Evolutionary conservation across 2,113 vertebrate genomes (phyloP).

Genomic region (Etheostoma spectabile): DNA sequence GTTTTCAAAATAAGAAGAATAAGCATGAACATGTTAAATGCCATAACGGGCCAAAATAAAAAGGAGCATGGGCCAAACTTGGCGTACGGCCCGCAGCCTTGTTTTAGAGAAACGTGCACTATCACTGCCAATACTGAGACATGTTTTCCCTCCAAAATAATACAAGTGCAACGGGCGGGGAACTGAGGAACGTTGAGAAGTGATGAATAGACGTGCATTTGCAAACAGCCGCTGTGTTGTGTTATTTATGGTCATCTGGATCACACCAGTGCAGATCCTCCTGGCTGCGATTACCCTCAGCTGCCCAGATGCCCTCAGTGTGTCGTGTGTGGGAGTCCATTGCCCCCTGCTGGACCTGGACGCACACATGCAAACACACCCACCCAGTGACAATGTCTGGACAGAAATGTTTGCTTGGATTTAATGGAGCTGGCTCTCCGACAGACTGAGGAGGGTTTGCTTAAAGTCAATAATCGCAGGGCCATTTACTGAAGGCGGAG

Average conservation of each 20-base stretch:
- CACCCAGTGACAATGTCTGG: slow-evolving; percentile 3
- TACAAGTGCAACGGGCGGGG: background rate
- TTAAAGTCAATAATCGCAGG: slow-evolving; percentile 36
- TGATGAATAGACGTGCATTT: background rate
- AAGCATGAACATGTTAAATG: too few relatives aligned
- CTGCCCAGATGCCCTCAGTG: slow-evolving; percentile 42
- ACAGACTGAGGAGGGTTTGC: slow-evolving; percentile 15
- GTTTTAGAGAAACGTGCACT: background rate
- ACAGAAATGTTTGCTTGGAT: slow-evolving; percentile 38
- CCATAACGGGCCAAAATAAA: too few relatives aligned
- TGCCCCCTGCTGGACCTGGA: slow-evolving; percentile 77
- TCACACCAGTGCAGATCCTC: slow-evolving; percentile 28
- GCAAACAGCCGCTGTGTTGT: background rate
- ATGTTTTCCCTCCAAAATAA: slow-evolving; percentile 32
- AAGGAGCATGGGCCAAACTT: too few relatives aligned
- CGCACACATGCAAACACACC: slow-evolving; percentile 36
- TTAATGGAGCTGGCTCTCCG: slow-evolving; percentile 15
- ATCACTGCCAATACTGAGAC: background rate
- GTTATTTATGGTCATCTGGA: slow-evolving; percentile 41
- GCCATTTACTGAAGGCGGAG: slow-evolving; percentile 1
- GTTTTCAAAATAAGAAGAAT: too few relatives aligned
- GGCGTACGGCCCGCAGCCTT: too few relatives aligned
- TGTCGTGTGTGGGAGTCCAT: slow-evolving; percentile 36
- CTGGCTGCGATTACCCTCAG: slow-evolving; percentile 30
- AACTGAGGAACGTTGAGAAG: background rate